Base-by-base conservation (phyloP, 2,888 invertebrate species). In the Xanthia togata region DNA sequence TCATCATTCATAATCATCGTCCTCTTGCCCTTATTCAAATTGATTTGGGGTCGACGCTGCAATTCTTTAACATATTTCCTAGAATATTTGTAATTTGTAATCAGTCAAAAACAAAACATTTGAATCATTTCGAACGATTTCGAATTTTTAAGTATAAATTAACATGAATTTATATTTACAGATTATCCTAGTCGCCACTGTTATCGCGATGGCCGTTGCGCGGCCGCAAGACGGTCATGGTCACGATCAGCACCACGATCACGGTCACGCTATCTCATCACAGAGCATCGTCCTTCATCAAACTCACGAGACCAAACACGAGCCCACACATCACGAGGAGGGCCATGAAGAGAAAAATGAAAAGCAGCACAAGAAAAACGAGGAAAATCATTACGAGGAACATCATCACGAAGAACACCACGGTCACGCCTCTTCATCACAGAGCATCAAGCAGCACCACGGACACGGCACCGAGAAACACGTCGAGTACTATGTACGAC, bases 281-380 rank as follows among this genome's bases (percentile, higher is more conserved):
- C 93, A 93, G 74, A 91, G 89, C 81, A 90, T 93, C 64, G 87
- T 88, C 47, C 87, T 90, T 76, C 91, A 92, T 74, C 91, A 91
- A 38, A 88, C 81, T 44, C 80, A 41, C 41, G 38, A 38, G 38
- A 38, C 38, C 38, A 38, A 38, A 38, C 38, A 86, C 72, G 76
- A 81, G 17, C 67, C 80, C 8, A 44, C 38, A 9, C 84, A 84
- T 20, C 70, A 83, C 31, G 69, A 82, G 12, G 81, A 73, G 11
- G 62, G 62, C 23, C 71, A 84, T 70, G 26, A 26, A 2, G 57
- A 50, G 35, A 5, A 68, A 11, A n/a, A 68, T 41, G 64, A 64
- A 41, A 17, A 64, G 2, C 64, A 64, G 5, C n/a, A 41, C n/a
- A 76, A 67, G n/a, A 62, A 78, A 0, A 67, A 79, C 26, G 79